Conservation (phyloP, 2,888 invertebrate genomes). For the Sclerodermus sp. region DNA sequence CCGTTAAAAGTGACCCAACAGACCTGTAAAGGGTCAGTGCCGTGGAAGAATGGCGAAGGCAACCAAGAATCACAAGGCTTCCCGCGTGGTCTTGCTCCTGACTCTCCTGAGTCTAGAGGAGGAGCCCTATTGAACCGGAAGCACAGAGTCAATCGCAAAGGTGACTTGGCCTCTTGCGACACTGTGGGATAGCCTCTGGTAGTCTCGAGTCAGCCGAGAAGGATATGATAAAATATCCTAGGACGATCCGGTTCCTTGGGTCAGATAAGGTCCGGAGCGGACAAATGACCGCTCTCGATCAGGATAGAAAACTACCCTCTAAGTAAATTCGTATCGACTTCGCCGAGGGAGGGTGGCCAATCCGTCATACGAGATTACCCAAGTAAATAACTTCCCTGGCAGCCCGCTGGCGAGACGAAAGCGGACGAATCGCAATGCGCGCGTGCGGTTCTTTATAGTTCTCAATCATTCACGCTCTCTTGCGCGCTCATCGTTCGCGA, state of each 20-base stretch:
- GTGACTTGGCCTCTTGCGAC: too few relatives aligned
- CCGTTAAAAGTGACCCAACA: too few relatives aligned
- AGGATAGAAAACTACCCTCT: conserved; percentile 48
- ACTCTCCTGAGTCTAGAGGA: too few relatives aligned
- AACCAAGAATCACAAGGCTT: too few relatives aligned
- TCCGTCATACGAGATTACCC: conserved; percentile 55
- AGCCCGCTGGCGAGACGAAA: conserved; percentile 4
- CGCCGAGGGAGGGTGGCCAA: conserved; percentile 37
- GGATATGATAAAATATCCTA: too few relatives aligned
- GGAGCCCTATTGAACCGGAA: too few relatives aligned
- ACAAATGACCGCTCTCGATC: conserved; percentile 53
- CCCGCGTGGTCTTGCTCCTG: too few relatives aligned
- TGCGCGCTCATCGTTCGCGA: conserved; percentile 21
- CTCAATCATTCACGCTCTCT: conserved; percentile 51
- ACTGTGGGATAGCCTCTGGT: too few relatives aligned
- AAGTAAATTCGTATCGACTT: conserved; percentile 57
- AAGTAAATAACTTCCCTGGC: conserved; percentile 46
- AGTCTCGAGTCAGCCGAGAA: too few relatives aligned
- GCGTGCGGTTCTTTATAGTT: conserved; percentile 19
- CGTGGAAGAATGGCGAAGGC: too few relatives aligned
- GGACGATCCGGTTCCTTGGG: conserved; percentile 43
- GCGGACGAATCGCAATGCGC: conserved; percentile 27
- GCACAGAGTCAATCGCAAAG: too few relatives aligned
- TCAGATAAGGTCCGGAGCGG: conserved; percentile 49
- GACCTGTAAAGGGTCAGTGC: too few relatives aligned